A percentile compares a stretch with the other conserved stretches of the same genome.
Evolutionary conservation across 2,888 invertebrate genomes (phyloP).

Genomic region (Diaperis boleti): DNA sequence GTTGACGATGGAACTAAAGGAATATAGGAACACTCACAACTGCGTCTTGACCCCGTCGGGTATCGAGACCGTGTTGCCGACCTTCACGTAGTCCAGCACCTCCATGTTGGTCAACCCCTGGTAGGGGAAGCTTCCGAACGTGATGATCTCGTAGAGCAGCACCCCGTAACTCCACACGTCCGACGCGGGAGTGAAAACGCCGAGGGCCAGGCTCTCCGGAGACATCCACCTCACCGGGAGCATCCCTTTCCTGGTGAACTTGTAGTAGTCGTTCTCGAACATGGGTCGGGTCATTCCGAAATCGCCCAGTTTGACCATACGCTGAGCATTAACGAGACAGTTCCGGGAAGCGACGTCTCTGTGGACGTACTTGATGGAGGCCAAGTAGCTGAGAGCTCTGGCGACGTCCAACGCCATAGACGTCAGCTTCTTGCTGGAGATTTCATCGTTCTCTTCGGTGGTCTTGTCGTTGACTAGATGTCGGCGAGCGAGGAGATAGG

Average conservation of each 20-base stretch:
- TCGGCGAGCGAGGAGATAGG: slow-evolving; percentile 85
- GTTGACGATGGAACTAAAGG: neutral
- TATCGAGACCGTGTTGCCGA: slow-evolving; percentile 78
- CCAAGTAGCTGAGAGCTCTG: slow-evolving; percentile 86
- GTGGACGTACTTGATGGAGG: slow-evolving; percentile 88
- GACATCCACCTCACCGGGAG: slow-evolving; percentile 81
- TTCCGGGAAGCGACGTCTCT: slow-evolving; percentile 85
- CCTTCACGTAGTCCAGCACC: slow-evolving; percentile 84
- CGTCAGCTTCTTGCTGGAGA: slow-evolving; percentile 83
- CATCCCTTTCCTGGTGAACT: slow-evolving; percentile 80
- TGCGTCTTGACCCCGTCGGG: slow-evolving; percentile 84
- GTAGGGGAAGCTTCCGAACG: slow-evolving; percentile 92
- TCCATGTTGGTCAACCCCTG: slow-evolving; percentile 88
- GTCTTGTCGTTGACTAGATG: slow-evolving; percentile 78
- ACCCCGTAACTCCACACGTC: slow-evolving; percentile 95
- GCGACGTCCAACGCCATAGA: slow-evolving; percentile 91
- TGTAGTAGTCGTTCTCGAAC: slow-evolving; percentile 90
- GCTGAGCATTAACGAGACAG: slow-evolving; percentile 77
- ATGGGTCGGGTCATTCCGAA: slow-evolving; percentile 94
- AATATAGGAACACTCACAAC: slow-evolving; percentile 73
- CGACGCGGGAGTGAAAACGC: slow-evolving; percentile 86
- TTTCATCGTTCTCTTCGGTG: slow-evolving; percentile 79
- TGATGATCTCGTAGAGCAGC: slow-evolving; percentile 87
- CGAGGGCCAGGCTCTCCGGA: slow-evolving; percentile 85
- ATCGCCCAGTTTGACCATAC: slow-evolving; percentile 85